A percentile compares a stretch with the other conserved stretches of the same genome.
phyloP scores from a whole-genome alignment of 2,888 invertebrate species.

The Masnerella sp. region DNA sequence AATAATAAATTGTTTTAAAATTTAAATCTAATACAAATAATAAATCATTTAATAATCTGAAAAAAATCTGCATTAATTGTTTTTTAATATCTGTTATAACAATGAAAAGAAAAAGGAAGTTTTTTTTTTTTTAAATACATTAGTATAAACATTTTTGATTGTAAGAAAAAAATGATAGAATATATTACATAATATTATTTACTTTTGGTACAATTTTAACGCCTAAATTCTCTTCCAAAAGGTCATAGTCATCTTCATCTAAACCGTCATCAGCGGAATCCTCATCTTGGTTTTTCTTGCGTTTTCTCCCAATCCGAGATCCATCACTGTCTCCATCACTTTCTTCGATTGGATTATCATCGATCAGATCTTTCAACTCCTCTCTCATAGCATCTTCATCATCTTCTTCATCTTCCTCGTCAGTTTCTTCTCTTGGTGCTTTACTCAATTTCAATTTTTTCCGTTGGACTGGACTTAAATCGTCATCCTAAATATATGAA shows the following conservation, averaged over 20 bases:
- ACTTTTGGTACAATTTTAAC: conserved; percentile 67
- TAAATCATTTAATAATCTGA: too few species aligned
- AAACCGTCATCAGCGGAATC: conserved; percentile 90
- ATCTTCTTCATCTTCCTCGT: conserved; percentile 92
- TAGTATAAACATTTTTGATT: neutral
- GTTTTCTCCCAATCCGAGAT: too few species aligned
- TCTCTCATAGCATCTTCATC: conserved; percentile 90
- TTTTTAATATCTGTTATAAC: too few species aligned
- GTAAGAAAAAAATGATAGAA: neutral
- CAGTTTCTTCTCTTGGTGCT: conserved; percentile 86
- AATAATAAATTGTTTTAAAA: too few species aligned
- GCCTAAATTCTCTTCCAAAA: conserved; percentile 98
- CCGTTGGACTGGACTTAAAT: too few species aligned
- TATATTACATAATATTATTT: neutral
- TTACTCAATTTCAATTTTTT: too few species aligned
- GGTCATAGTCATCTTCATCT: conserved; percentile 98
- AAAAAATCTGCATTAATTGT: too few species aligned
- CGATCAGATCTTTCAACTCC: conserved; percentile 95
- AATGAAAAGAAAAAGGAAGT: too few species aligned
- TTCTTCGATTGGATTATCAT: conserved; percentile 94
- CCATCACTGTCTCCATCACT: conserved; percentile 91
- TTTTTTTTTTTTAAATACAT: too few species aligned
- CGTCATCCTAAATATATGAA: too few species aligned
- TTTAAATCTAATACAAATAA: too few species aligned
- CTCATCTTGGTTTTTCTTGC: too few species aligned